Evolutionary conservation across 2,113 vertebrate species (phyloP).

Genomic region (Carassius carassius): DNA sequence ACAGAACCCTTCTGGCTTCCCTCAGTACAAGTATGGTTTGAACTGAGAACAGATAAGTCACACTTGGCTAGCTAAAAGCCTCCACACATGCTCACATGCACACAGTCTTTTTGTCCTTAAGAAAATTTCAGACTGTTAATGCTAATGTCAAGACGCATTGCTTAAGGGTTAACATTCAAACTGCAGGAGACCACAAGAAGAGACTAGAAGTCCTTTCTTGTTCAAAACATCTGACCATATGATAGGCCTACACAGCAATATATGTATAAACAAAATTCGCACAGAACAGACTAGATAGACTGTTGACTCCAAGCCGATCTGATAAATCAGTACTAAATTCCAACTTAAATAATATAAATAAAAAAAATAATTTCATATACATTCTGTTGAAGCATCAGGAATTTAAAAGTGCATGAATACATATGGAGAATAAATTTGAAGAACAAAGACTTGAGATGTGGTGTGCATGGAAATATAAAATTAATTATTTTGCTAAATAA

Average conservation of each 20-base stretch:
- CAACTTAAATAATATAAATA: too few relatives aligned
- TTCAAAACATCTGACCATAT: neutral
- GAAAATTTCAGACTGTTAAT: neutral
- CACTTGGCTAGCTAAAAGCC: conserved; percentile 61
- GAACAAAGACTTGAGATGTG: too few relatives aligned
- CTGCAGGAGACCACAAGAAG: neutral
- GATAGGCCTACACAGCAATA: neutral
- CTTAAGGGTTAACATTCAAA: neutral
- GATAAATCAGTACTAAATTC: too few relatives aligned
- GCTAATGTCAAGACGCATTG: neutral
- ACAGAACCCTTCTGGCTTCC: conserved; percentile 9
- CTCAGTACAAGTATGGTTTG: conserved; percentile 57
- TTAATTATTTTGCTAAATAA: neutral
- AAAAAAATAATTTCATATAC: too few relatives aligned
- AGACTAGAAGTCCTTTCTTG: neutral
- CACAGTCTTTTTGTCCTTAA: neutral
- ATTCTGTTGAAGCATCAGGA: too few relatives aligned
- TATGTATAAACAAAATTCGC: neutral
- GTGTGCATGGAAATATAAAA: too few relatives aligned
- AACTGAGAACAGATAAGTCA: conserved; percentile 65
- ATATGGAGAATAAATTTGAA: too few relatives aligned
- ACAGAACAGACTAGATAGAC: too few relatives aligned
- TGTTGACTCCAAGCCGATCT: too few relatives aligned
- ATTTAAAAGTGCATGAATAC: too few relatives aligned
- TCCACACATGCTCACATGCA: neutral